Conservation (phyloP, 1,140 invertebrate species). For the Neelides sp. region DNA sequence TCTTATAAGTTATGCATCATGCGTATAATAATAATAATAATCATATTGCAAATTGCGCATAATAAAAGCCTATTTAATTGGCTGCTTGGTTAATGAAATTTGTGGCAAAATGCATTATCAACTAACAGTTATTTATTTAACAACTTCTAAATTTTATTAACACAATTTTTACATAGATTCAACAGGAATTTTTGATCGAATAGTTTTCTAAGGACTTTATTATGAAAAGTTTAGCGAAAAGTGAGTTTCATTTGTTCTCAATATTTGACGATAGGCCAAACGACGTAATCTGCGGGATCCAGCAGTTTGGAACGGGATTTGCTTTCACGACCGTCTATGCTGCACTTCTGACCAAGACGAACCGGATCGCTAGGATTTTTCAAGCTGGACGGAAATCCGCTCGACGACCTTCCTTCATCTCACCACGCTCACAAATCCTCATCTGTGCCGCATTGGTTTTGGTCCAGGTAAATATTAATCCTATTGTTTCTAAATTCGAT, state of each 20-base stretch:
- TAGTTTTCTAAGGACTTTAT: neutral
- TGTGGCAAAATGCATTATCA: neutral
- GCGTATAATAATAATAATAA: too few species aligned
- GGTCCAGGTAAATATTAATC: constrained; percentile 49
- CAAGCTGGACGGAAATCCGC: constrained; percentile 75
- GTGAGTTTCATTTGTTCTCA: neutral
- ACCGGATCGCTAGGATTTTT: constrained; percentile 81
- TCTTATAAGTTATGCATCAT: too few species aligned
- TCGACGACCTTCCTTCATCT: constrained; percentile 78
- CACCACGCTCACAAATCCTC: constrained; percentile 79
- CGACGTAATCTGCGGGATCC: constrained; percentile 36
- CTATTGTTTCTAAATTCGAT: neutral
- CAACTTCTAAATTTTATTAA: neutral
- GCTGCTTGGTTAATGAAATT: too few species aligned
- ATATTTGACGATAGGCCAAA: constrained; percentile 22
- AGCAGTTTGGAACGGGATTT: constrained; percentile 45
- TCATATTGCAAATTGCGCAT: too few species aligned
- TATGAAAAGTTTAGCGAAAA: constrained; percentile 17
- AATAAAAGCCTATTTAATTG: too few species aligned
- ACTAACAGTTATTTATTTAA: neutral
- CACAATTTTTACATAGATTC: neutral
- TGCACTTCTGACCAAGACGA: constrained; percentile 80
- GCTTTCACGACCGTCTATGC: constrained; percentile 86
- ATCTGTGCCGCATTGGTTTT: constrained; percentile 72
- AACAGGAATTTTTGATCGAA: neutral